Percentiles rank a stretch among this genome's conserved stretches.
These are phyloP conservation scores for Eurosta solidaginis DNA, from an alignment of 1,140 invertebrate species.

Conservation along the genomic window DNA sequence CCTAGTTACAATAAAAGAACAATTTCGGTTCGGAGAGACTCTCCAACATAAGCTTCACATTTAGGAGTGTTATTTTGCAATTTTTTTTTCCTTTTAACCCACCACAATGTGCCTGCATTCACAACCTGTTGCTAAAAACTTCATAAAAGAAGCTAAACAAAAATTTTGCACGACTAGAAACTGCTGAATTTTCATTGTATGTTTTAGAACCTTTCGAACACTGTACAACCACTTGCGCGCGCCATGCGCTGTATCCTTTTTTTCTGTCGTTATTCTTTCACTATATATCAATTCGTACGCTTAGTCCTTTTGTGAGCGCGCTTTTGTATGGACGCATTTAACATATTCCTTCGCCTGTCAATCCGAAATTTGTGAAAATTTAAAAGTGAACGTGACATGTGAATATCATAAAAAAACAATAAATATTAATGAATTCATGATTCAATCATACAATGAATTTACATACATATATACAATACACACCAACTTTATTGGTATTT, in stretches of 20 bases:
- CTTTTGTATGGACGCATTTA: not conserved
- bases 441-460: not conserved
- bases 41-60: too few relatives aligned
- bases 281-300: not conserved
- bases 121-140: too few relatives aligned
- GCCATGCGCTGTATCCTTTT: not conserved
- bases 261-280: not conserved
- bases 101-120: too few relatives aligned
- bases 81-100: too few relatives aligned
- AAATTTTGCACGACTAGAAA: not conserved
- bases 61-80: too few relatives aligned
- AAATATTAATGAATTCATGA: not conserved
- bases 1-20: too few relatives aligned
- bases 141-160: too few relatives aligned
- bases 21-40: too few relatives aligned
- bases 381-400: slow-evolving; percentile 16
- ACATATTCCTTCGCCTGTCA: not conserved
- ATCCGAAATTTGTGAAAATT: not conserved
- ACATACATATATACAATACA: not conserved
- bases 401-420: not conserved
- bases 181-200: not conserved
- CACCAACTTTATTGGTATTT: not conserved
- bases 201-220: not conserved
- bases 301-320: slow-evolving; percentile 20
- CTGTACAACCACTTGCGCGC: not conserved